Percentiles rank a stretch among this genome's conserved stretches.
These are phyloP conservation scores for Anisognathus igniventris DNA, from an alignment of 2,797 vertebrate species.

Conservation along the genomic window DNA sequence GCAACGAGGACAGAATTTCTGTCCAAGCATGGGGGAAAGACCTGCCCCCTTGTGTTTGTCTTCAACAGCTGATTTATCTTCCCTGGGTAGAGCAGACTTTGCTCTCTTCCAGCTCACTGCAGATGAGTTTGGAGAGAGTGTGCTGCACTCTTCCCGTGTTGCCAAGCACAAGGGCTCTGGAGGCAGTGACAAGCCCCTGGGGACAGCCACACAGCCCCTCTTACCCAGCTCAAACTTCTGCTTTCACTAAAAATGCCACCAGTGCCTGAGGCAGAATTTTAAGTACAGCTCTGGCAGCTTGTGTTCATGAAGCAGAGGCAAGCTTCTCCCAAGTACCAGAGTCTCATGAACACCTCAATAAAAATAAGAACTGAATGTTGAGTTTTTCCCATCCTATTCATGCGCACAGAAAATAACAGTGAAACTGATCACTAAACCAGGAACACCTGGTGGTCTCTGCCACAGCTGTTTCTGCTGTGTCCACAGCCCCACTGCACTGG, in stretches of 20 bases:
- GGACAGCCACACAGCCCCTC: background rate
- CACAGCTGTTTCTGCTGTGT: background rate
- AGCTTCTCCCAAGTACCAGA: background rate
- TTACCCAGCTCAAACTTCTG: background rate
- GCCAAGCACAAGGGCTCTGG: background rate
- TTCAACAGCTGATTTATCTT: conserved; percentile 20
- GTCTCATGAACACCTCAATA: background rate
- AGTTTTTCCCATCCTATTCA: background rate
- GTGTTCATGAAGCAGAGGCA: background rate
- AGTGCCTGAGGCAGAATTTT: background rate
- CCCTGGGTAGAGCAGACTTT: background rate
- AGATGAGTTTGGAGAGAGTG: background rate
- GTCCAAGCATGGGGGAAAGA: background rate
- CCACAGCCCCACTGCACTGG: background rate
- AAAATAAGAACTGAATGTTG: background rate
- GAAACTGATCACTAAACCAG: background rate
- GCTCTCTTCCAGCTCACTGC: background rate
- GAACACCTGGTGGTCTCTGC: background rate
- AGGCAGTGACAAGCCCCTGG: background rate
- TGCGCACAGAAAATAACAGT: background rate
- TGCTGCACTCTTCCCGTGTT: background rate
- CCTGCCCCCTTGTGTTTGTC: background rate
- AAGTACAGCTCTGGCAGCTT: background rate
- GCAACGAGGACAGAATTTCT: background rate
- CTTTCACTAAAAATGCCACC: background rate